Evolutionary conservation across 2,888 invertebrate genomes (phyloP).

Genomic region (Miltochrista miniata): DNA sequence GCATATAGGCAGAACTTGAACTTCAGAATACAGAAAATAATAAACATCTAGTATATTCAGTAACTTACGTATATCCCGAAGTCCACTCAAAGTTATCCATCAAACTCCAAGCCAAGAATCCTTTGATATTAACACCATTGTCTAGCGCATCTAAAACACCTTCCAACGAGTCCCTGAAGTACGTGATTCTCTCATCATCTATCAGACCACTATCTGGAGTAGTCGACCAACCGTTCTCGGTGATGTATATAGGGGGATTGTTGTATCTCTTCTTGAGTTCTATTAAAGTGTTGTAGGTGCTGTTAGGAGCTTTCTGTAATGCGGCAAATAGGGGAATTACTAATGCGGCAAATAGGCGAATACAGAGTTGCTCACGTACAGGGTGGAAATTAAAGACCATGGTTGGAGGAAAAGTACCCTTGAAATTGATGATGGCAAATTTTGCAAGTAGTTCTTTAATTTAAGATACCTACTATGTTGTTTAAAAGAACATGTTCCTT

Average conservation of each 20-base stretch:
- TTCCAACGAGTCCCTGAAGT: constrained; percentile 68
- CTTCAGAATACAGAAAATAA: too few relatives aligned
- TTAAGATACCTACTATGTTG: too few relatives aligned
- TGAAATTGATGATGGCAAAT: too few relatives aligned
- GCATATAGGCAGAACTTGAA: too few relatives aligned
- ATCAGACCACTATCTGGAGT: constrained; percentile 44
- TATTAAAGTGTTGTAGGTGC: constrained; percentile 79
- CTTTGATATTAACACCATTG: constrained; percentile 62
- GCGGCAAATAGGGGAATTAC: background rate
- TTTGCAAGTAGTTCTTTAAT: too few relatives aligned
- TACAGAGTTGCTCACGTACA: too few relatives aligned
- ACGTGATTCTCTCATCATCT: constrained; percentile 73
- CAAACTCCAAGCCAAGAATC: constrained; percentile 86
- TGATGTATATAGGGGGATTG: constrained; percentile 80
- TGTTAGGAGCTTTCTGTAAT: constrained; percentile 80
- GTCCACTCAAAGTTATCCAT: constrained; percentile 88
- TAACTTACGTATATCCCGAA: constrained; percentile 82
- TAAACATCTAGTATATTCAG: too few relatives aligned
- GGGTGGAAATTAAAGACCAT: too few relatives aligned
- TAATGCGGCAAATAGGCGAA: background rate
- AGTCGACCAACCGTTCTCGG: constrained; percentile 85
- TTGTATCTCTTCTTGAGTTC: constrained; percentile 76
- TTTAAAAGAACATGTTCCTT: too few relatives aligned
- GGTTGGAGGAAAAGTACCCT: too few relatives aligned
- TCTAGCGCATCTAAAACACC: constrained; percentile 69